Base-by-base conservation (phyloP, 2,888 invertebrate species). In the Tethea ocularis region DNA sequence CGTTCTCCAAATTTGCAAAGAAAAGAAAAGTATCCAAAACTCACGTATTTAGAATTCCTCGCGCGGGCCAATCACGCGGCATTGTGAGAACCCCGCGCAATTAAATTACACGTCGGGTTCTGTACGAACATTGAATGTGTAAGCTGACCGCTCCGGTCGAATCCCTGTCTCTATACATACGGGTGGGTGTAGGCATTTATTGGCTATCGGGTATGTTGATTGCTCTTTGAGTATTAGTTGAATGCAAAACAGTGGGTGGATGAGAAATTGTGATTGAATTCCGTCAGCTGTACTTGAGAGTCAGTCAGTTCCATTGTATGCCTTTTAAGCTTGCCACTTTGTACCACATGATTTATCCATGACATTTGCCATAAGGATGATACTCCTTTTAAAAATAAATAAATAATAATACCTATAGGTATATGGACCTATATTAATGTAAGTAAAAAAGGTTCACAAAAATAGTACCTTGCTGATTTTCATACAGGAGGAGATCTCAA, bases 1-100 rank as follows among this genome's bases (percentile, higher is more conserved):
- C 46, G 15, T n/a, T 10, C 38, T n/a, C n/a, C n/a, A 38, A n/a
- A 38, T 38, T 38, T 38, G n/a, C 38, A 38, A 38, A n/a, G 10
- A 20, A 20, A 20, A 46, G 20, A 1, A 41, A 17, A 10, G 6
- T 41, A 36, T 13, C 17, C 10, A 10, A 10, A 20, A 17, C 8
- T 46, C 6, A 17, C n/a, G 46, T 46, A 20, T 46, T 46, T 20
- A 46, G 46, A n/a, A 46, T 46, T 46, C 24, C 29, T 15, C 36
- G 2, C 53, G 60, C 36, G 57, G 24, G 22, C 55, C 61, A 61
- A 61, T 61, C 61, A 61, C 58, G 56, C 52, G 38, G 61, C 56
- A 58, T 58, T 61, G 61, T 56, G 61, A 52, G 51, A 26, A 22
- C 46, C 51, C 54, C 17, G 53, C 23, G 15, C 61, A 56, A 61